Evolutionary conservation across 2,888 invertebrate genomes (phyloP).

Genomic region (Taphrorychus bicolor): DNA sequence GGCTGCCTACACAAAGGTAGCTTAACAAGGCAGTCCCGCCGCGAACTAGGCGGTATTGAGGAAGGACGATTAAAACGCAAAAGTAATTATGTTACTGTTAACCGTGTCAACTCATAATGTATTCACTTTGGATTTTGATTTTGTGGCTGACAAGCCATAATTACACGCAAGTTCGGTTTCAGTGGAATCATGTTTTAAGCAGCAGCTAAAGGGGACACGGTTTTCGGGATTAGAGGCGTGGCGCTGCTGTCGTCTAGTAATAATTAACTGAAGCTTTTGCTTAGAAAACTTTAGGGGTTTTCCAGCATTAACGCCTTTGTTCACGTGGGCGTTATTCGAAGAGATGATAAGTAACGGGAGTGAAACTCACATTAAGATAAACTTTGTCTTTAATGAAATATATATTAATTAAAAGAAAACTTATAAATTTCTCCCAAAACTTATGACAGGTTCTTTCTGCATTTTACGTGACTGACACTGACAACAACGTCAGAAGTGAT

Average conservation of each 20-base stretch:
- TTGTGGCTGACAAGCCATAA: constrained; percentile 14
- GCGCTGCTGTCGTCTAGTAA: background rate
- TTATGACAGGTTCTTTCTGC: too few relatives aligned
- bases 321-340: too few relatives aligned
- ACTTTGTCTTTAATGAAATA: too few relatives aligned
- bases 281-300: background rate
- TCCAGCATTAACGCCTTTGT: too few relatives aligned
- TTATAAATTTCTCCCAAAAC: too few relatives aligned
- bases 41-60: background rate
- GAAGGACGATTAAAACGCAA: constrained; percentile 22
- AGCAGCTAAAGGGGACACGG: background rate
- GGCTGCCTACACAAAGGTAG: background rate
- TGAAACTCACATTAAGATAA: too few relatives aligned
- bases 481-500: too few relatives aligned
- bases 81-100: constrained; percentile 29
- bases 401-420: too few relatives aligned
- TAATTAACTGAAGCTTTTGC: background rate
- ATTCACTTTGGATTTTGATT: constrained; percentile 27
- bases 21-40: background rate
- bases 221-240: background rate
- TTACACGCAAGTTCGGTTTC: background rate
- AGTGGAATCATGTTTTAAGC: background rate
- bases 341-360: too few relatives aligned
- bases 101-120: constrained; percentile 25
- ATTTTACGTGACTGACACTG: too few relatives aligned